Conservation (phyloP, 2,113 vertebrate genomes). For the Tachuris rubrigastra region DNA sequence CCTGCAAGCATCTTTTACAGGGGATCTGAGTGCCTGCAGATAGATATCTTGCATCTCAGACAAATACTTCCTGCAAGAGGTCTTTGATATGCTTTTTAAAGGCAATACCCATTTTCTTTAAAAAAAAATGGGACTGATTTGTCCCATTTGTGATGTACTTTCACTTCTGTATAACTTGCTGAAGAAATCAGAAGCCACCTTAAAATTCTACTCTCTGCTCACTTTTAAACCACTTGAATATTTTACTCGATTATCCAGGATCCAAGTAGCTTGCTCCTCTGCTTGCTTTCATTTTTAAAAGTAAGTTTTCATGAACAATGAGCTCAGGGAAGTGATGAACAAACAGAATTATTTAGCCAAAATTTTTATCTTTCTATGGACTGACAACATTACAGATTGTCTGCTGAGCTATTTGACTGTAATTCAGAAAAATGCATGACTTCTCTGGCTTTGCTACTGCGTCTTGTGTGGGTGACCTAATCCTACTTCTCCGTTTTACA, state of each 20-base stretch:
- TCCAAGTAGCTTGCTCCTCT: neutral
- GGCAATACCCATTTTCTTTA: slow-evolving; percentile 17
- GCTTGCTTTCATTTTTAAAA: neutral
- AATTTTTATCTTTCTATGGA: neutral
- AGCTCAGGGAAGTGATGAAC: neutral
- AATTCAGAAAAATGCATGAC: neutral
- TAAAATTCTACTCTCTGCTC: slow-evolving; percentile 24
- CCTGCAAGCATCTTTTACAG: neutral
- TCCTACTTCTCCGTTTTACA: neutral
- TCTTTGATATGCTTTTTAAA: slow-evolving; percentile 14
- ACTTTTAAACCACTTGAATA: slow-evolving; percentile 17
- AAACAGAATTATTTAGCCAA: neutral
- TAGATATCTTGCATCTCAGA: neutral
- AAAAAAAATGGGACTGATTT: slow-evolving; percentile 27
- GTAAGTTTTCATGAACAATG: slow-evolving; percentile 3
- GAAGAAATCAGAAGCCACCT: slow-evolving; percentile 38
- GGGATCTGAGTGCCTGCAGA: neutral
- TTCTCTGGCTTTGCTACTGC: neutral
- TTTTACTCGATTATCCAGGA: neutral
- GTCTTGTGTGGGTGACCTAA: neutral
- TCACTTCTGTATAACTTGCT: slow-evolving; percentile 24
- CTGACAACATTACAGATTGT: neutral
- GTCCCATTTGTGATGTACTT: slow-evolving; percentile 14
- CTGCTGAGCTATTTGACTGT: neutral
- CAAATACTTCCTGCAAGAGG: neutral